Percentiles rank a stretch among this genome's conserved stretches.
Conservation (phyloP, 1,140 invertebrate species). For the Proctacanthus coquilletti region DNA sequence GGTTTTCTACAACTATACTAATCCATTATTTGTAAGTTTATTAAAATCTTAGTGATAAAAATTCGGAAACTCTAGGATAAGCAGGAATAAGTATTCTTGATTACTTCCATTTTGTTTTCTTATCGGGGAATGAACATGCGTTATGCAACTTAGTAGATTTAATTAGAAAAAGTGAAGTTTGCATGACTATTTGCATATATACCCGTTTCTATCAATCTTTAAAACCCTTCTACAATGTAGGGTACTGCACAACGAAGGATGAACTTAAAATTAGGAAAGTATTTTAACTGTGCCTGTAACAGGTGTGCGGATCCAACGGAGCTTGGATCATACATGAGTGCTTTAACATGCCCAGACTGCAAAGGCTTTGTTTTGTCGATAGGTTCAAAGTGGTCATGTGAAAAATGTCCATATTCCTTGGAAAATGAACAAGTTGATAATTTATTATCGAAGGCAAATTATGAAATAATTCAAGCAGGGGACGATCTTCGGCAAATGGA, state of each 20-base stretch:
- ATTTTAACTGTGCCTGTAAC: constrained; percentile 50
- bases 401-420: constrained; percentile 14
- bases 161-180: too few species aligned
- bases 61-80: too few species aligned
- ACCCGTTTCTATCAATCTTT: too few species aligned
- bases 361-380: too few species aligned
- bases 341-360: constrained; percentile 38
- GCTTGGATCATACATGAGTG: constrained; percentile 48
- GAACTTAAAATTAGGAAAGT: constrained; percentile 50
- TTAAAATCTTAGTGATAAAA: too few species aligned
- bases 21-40: constrained; percentile 43
- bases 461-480: constrained; percentile 22
- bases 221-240: too few species aligned
- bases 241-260: constrained; percentile 45
- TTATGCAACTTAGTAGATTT: too few species aligned
- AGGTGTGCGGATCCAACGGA: constrained; percentile 53
- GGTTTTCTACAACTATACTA: constrained; percentile 61
- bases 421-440: constrained; percentile 14
- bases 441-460: constrained; percentile 29
- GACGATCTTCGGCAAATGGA: constrained; percentile 35
- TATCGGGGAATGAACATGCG: too few species aligned
- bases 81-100: too few species aligned
- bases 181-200: too few species aligned
- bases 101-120: too few species aligned
- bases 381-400: constrained; percentile 21